A percentile compares a stretch with the other conserved stretches of the same genome.
Conservation (phyloP, 1,140 invertebrate species). For the Drosophila pseudoobscura region DNA sequence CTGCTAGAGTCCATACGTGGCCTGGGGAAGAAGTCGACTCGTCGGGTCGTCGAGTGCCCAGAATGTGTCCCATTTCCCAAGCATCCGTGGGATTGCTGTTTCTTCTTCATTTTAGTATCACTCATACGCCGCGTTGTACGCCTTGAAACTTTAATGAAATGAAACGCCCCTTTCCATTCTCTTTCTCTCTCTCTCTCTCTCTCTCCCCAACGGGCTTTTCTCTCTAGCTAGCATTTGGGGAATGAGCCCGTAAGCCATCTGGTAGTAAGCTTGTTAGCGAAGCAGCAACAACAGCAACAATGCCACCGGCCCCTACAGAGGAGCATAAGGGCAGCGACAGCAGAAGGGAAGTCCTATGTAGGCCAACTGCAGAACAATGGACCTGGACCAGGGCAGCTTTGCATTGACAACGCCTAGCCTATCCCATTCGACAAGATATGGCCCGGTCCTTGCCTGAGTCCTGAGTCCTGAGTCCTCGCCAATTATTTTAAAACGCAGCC, state of each 20-base stretch:
- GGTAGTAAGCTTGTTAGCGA: conserved; percentile 58
- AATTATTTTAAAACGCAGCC: too few relatives aligned
- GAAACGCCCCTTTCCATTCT: conserved; percentile 20
- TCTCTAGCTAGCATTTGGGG: conserved; percentile 17
- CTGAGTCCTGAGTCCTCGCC: conserved; percentile 20
- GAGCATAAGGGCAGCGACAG: conserved; percentile 7
- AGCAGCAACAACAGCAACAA: conserved; percentile 3
- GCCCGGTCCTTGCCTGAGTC: not conserved
- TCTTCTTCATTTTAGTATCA: conserved; percentile 48
- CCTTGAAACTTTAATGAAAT: conserved; percentile 67
- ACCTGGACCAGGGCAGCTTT: conserved; percentile 16
- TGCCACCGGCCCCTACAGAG: not conserved
- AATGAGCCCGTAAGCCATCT: conserved; percentile 24
- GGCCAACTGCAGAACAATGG: conserved; percentile 34
- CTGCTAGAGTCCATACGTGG: conserved; percentile 5
- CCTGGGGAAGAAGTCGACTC: not conserved
- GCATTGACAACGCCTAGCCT: conserved; percentile 19
- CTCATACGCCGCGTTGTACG: conserved; percentile 50
- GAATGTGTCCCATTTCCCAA: conserved; percentile 19
- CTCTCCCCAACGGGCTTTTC: not conserved
- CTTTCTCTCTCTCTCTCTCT: not conserved
- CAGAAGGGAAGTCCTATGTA: conserved; percentile 8
- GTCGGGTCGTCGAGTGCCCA: not conserved
- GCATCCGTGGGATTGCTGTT: conserved; percentile 19
- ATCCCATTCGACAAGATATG: conserved; percentile 13